Evolutionary conservation across 2,113 vertebrate genomes (phyloP).

Genomic region (Pipa parva): DNA sequence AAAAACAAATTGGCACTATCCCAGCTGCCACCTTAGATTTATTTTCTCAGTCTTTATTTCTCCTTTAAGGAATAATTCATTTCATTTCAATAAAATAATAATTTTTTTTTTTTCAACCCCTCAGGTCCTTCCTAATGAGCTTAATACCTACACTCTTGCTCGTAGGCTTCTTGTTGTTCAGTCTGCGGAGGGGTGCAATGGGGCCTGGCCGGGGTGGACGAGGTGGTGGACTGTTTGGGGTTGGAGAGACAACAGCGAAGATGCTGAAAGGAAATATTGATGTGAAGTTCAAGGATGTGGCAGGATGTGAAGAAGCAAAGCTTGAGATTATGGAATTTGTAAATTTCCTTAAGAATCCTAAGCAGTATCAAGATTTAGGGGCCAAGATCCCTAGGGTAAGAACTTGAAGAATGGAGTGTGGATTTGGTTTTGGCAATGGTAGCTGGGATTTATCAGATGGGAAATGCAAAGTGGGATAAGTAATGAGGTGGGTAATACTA

Average conservation of each 20-base stretch:
- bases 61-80: too few species aligned
- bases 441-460: too few species aligned
- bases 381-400: constrained; percentile 65
- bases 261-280: constrained; percentile 54
- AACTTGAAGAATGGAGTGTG: too few species aligned
- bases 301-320: constrained; percentile 65
- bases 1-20: too few species aligned
- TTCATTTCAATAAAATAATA: too few species aligned
- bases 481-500: too few species aligned
- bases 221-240: constrained; percentile 55
- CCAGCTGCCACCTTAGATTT: too few species aligned
- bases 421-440: too few species aligned
- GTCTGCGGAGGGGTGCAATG: constrained; percentile 51
- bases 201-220: constrained; percentile 46
- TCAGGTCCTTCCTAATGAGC: constrained; percentile 56
- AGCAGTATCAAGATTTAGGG: constrained; percentile 62
- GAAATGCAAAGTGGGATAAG: too few species aligned
- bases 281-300: constrained; percentile 58
- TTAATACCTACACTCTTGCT: constrained; percentile 56
- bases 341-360: constrained; percentile 65
- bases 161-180: constrained; percentile 56
- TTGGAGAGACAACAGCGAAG: constrained; percentile 60
- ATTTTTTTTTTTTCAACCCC: constrained; percentile 9
- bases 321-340: constrained; percentile 66
- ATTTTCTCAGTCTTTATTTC: too few species aligned